Conservation (phyloP, 1,140 invertebrate species). For the Drosophila jambulina region DNA sequence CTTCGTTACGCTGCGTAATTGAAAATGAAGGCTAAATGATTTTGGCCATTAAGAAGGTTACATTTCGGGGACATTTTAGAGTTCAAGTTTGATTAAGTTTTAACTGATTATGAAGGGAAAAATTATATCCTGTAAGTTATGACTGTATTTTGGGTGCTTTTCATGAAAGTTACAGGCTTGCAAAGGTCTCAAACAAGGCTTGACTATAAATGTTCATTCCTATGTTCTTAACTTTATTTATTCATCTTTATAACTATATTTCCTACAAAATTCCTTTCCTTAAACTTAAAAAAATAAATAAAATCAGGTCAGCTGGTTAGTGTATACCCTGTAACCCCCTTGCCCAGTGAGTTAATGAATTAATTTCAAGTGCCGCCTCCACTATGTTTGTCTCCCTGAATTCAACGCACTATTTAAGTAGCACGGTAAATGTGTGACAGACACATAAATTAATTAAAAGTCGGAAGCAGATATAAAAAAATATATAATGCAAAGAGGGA, state of each 20-base stretch:
- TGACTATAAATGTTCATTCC: no score
- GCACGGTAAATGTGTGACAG: conserved; percentile 38
- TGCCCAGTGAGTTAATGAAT: conserved; percentile 7
- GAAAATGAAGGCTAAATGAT: conserved; percentile 55
- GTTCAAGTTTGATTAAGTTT: not conserved
- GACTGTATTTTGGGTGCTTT: not conserved
- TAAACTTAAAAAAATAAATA: not conserved
- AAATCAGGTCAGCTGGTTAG: conserved; percentile 1
- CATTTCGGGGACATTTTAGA: not conserved
- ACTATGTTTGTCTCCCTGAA: not conserved
- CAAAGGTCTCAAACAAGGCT: not conserved
- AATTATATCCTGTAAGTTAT: no score
- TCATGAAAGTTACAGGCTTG: not conserved
- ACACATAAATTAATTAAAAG: conserved; percentile 79
- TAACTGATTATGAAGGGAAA: not conserved
- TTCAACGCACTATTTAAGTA: conserved; percentile 58
- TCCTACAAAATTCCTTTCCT: not conserved
- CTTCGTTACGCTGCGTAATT: conserved; percentile 47
- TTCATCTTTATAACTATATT: not conserved
- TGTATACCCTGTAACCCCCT: not conserved
- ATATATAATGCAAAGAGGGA: conserved; percentile 48
- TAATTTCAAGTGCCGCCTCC: conserved; percentile 3
- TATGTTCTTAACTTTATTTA: no score
- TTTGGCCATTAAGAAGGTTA: conserved; percentile 44
- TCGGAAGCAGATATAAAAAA: conserved; percentile 73